Evolutionary conservation across 2,797 vertebrate species (phyloP).

Genomic region (Falco biarmicus): DNA sequence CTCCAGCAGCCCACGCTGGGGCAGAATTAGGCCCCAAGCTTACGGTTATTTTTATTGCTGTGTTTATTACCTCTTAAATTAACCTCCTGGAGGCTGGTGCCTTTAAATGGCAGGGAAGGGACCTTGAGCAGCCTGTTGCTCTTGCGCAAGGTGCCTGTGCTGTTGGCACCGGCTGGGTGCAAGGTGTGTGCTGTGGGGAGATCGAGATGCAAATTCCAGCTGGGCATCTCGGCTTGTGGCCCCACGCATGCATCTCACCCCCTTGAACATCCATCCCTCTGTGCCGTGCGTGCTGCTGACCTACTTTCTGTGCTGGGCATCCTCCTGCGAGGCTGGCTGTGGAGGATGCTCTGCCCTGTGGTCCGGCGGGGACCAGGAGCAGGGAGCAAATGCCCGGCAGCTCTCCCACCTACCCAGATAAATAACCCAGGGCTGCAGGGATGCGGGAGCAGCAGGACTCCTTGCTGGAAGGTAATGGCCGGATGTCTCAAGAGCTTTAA

Average conservation of each 20-base stretch:
- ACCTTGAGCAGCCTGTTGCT: constrained; percentile 1
- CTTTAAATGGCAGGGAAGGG: background rate
- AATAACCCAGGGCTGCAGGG: background rate
- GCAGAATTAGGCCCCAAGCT: background rate
- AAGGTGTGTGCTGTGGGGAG: background rate
- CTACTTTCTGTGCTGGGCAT: background rate
- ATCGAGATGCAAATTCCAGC: background rate
- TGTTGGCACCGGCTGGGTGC: background rate
- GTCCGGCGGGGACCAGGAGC: rapidly evolving
- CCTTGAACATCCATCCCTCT: rapidly evolving
- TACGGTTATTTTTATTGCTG: constrained; percentile 54
- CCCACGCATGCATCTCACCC: rapidly evolving
- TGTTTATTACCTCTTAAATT: constrained; percentile 56
- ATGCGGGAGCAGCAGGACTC: background rate
- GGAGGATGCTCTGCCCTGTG: background rate
- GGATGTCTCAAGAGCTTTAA: background rate
- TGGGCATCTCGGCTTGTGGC: background rate
- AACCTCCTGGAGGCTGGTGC: constrained; percentile 25
- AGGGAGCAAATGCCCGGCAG: background rate
- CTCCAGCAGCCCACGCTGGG: background rate
- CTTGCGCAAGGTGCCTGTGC: background rate
- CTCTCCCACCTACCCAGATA: rapidly evolving
- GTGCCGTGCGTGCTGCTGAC: background rate
- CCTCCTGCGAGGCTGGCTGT: background rate
- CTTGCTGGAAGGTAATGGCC: background rate